A percentile compares a stretch with the other conserved stretches of the same genome.
phyloP scores from a whole-genome alignment of 2,113 vertebrate genomes.

The Symphodus melops region DNA sequence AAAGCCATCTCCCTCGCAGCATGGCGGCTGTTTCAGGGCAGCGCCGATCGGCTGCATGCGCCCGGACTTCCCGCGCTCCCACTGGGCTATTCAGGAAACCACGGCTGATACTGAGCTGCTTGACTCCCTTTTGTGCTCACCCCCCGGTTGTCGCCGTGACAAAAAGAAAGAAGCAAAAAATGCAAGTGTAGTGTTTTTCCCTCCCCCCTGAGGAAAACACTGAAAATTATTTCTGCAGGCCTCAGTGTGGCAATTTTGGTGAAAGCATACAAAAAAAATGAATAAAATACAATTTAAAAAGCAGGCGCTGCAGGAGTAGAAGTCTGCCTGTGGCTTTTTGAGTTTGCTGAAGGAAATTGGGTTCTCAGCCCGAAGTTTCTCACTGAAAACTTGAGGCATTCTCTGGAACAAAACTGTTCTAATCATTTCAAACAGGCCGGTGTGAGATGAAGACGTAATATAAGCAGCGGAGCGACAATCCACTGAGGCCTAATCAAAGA shows the following conservation, averaged over 20 bases:
- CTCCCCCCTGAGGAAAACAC: conserved; percentile 62
- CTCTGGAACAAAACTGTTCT: conserved; percentile 66
- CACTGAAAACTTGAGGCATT: conserved; percentile 62
- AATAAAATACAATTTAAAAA: conserved; percentile 73
- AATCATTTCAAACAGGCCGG: conserved; percentile 67
- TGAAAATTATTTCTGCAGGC: conserved; percentile 78
- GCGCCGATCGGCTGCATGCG: conserved; percentile 66
- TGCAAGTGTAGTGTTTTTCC: conserved; percentile 17
- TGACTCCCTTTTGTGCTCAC: conserved; percentile 76
- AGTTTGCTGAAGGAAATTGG: conserved; percentile 68
- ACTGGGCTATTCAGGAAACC: conserved; percentile 82
- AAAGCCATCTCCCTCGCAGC: conserved; percentile 85
- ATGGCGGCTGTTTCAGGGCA: conserved; percentile 75
- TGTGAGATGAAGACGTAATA: conserved; percentile 55
- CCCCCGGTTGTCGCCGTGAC: conserved; percentile 30
- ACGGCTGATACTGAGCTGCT: conserved; percentile 75
- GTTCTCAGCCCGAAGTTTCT: conserved; percentile 68
- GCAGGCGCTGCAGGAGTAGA: conserved; percentile 56
- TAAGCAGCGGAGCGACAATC: conserved; percentile 40
- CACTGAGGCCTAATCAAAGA: conserved; percentile 63
- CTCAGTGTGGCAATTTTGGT: conserved; percentile 70
- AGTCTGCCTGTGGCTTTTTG: conserved; percentile 66
- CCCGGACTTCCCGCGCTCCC: conserved; percentile 72
- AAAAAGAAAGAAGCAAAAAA: conserved; percentile 32
- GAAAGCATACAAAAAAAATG: conserved; percentile 67